Percentiles rank a stretch among this genome's conserved stretches.
Conservation (phyloP, 1,140 invertebrate genomes). For the Calephelis virginiensis region DNA sequence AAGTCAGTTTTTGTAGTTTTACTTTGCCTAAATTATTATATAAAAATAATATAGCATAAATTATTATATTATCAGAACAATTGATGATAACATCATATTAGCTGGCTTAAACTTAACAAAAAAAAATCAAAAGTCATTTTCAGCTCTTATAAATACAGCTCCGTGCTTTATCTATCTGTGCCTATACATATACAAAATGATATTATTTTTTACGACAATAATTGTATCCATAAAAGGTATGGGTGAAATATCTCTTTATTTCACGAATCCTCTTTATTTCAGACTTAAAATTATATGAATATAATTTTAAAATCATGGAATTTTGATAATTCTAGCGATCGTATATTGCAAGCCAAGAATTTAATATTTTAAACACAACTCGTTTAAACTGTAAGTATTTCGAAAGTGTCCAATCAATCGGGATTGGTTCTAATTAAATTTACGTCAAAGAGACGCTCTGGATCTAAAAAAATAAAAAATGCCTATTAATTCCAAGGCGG, state of each 20-base stretch:
- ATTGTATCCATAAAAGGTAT: constrained; percentile 37
- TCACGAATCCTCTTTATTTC: not conserved
- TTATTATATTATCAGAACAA: too few relatives aligned
- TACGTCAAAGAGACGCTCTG: not conserved
- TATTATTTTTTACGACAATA: constrained; percentile 69
- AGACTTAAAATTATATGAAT: not conserved
- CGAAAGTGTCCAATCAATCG: not conserved
- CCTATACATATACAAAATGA: constrained; percentile 8
- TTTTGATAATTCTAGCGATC: too few relatives aligned
- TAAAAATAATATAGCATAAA: too few relatives aligned
- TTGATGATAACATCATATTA: too few relatives aligned
- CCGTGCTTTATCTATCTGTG: too few relatives aligned
- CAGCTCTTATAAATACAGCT: not conserved
- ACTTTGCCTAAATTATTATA: too few relatives aligned
- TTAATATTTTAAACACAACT: not conserved
- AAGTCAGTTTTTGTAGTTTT: too few relatives aligned
- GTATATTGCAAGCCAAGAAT: too few relatives aligned
- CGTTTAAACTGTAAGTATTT: constrained; percentile 3
- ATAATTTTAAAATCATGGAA: not conserved
- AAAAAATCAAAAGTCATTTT: not conserved
- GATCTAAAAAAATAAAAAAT: not conserved
- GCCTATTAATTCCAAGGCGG: not conserved
- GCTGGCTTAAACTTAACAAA: not conserved
- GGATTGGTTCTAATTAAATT: constrained; percentile 1
- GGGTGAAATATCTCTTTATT: constrained; percentile 10